Evolutionary conservation across 2,888 invertebrate genomes (phyloP), one percentile per base, ranked within the genome.

Genomic region (Idaea aversata): DNA sequence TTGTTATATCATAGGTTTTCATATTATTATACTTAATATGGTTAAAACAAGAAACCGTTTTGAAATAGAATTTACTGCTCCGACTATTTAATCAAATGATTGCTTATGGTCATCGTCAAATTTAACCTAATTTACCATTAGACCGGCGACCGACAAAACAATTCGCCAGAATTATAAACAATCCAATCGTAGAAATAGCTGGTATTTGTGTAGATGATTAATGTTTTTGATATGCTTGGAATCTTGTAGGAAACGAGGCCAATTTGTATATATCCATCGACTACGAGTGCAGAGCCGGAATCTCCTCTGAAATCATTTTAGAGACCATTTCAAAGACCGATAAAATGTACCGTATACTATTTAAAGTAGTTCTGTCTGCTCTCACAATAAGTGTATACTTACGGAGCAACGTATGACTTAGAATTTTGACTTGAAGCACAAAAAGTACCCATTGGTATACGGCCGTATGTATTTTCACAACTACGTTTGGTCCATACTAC

Each of bases 221-320:
- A 34, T 15, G 72, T 72, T 10, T 0, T 66, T 4, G 75, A 67
- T 4, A 70, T 0, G 0, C 2, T 0, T 0, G 76, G 73, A 2
- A 68, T 64, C 64, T 79, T 84, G 72, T 70, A 83, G 2, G 87
- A 85, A 3, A 85, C 84, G 1, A 87, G 36, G 0, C 87, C 87
- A 3, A 86, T 75, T 66, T 86, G 84, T 6, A 84, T 76, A 67
- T 70, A 81, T 34, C 71, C 73, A 0, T 75, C 65, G 0, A 83
- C 69, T 0, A 85, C 65, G 0, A 87, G 70, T 0, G 83, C 83
- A 34, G 80, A 78, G 15, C 86, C 86, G 2, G 86, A 87, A 69
- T 86, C 86, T 13, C 87, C 86, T 0, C 87, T 87, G 75, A 61
- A 73, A 70, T 70, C 57, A 47, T 13, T 47, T 13, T 47, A 13